Evolutionary conservation across 1,140 invertebrate genomes (phyloP).

Genomic region (Drosophila pallidifrons): DNA sequence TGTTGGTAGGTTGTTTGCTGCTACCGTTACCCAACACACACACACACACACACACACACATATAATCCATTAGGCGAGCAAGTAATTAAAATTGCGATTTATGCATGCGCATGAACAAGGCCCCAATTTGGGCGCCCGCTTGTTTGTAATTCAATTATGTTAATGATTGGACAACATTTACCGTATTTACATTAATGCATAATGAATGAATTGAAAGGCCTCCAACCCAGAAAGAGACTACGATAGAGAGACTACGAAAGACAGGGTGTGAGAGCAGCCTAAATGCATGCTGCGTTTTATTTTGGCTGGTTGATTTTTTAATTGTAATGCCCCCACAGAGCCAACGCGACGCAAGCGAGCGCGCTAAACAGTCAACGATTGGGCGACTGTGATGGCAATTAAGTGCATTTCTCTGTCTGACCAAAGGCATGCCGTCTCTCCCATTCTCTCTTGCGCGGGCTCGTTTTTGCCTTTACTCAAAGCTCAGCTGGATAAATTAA

Average conservation of each 20-base stretch:
- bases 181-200: conserved; percentile 85
- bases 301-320: conserved; percentile 64
- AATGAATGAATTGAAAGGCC: conserved; percentile 74
- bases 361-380: conserved; percentile 47
- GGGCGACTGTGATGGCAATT: conserved; percentile 63
- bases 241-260: too few relatives aligned
- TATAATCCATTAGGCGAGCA: conserved; percentile 77
- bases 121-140: conserved; percentile 57
- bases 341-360: background rate
- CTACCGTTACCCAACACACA: conserved; percentile 28
- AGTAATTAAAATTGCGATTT: conserved; percentile 83
- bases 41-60: background rate
- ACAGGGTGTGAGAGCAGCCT: conserved; percentile 14
- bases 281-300: conserved; percentile 62
- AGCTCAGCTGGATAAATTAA: conserved; percentile 84
- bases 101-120: conserved; percentile 66
- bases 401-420: conserved; percentile 83
- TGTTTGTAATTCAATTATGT: conserved; percentile 85
- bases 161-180: conserved; percentile 85
- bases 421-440: conserved; percentile 67
- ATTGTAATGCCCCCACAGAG: conserved; percentile 42
- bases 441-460: background rate
- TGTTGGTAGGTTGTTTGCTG: conserved; percentile 20
- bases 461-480: conserved; percentile 75
- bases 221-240: too few relatives aligned